These are phyloP conservation scores for Orchestes rusci DNA, from an alignment of 2,888 invertebrate species.

Conservation along the genomic window DNA sequence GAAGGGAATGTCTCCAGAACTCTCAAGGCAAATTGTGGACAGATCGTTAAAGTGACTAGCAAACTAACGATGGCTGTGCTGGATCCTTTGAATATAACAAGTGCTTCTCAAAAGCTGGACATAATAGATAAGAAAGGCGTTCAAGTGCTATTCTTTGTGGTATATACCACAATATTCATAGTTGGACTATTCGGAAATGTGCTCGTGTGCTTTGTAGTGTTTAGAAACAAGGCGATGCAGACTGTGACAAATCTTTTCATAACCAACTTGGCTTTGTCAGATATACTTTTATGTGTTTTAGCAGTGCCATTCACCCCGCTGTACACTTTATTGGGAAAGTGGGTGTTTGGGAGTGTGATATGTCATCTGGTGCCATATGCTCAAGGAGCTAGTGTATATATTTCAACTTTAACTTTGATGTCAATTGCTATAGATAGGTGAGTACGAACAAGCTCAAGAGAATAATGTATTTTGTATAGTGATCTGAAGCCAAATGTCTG, in stretches of 20 bases:
- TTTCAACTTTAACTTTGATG: slow-evolving; percentile 92
- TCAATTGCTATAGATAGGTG: slow-evolving; percentile 87
- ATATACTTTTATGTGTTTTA: slow-evolving; percentile 85
- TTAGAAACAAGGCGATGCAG: slow-evolving; percentile 90
- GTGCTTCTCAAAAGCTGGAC: slow-evolving; percentile 20
- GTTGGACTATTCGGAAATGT: slow-evolving; percentile 85
- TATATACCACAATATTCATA: slow-evolving; percentile 80
- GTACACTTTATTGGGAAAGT: slow-evolving; percentile 83
- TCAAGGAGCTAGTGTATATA: slow-evolving; percentile 94
- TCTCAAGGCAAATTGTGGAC: too few relatives aligned
- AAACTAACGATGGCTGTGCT: too few relatives aligned
- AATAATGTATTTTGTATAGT: not conserved
- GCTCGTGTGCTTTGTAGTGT: slow-evolving; percentile 89
- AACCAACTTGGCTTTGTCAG: slow-evolving; percentile 90
- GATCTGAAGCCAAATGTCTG: not conserved
- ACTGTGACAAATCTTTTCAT: slow-evolving; percentile 98
- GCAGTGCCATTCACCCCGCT: slow-evolving; percentile 96
- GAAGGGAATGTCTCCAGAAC: too few relatives aligned
- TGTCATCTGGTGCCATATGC: slow-evolving; percentile 93
- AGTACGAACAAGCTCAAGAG: too few relatives aligned
- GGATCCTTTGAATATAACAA: slow-evolving; percentile 8
- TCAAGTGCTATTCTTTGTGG: slow-evolving; percentile 65
- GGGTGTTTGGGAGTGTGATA: slow-evolving; percentile 86
- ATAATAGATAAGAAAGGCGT: slow-evolving; percentile 59
- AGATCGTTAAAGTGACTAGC: too few relatives aligned